A percentile compares a stretch with the other conserved stretches of the same genome.
phyloP scores from a whole-genome alignment of 2,113 vertebrate species.

The Poeciliopsis prolifica region DNA sequence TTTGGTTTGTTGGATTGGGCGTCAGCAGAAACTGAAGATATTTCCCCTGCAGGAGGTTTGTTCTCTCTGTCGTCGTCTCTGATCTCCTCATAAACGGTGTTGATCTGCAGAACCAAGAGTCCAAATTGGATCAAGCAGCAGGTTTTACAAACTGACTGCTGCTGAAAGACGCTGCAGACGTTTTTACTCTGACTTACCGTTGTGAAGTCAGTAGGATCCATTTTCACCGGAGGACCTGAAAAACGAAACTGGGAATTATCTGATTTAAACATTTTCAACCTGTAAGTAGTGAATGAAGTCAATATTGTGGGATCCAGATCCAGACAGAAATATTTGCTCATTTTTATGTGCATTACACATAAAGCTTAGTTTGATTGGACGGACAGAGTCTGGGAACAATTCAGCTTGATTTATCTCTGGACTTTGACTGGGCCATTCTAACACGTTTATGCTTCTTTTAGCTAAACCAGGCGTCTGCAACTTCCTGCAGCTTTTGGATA shows the following conservation, averaged over 20 bases:
- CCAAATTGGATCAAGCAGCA: background rate
- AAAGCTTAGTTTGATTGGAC: too few relatives aligned
- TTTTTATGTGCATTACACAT: too few relatives aligned
- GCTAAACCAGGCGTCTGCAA: too few relatives aligned
- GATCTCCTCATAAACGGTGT: background rate
- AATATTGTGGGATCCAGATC: too few relatives aligned
- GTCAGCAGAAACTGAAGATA: background rate
- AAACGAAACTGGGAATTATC: background rate
- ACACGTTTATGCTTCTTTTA: too few relatives aligned
- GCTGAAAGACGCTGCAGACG: background rate
- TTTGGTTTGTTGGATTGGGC: background rate
- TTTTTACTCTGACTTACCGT: background rate
- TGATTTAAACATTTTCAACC: background rate
- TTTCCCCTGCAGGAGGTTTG: background rate
- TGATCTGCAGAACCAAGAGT: constrained; percentile 11
- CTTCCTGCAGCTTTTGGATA: too few relatives aligned
- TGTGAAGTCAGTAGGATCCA: background rate
- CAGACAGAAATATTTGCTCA: too few relatives aligned
- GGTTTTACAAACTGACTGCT: background rate
- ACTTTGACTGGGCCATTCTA: too few relatives aligned
- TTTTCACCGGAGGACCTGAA: background rate
- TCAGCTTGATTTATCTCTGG: too few relatives aligned
- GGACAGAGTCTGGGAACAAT: too few relatives aligned
- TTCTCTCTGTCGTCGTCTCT: background rate
- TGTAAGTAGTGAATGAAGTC: background rate